Percentiles rank a stretch among this genome's conserved stretches.
These are phyloP conservation scores for Coendou prehensilis DNA, from an alignment of 2,797 vertebrate genomes.

Conservation along the genomic window DNA sequence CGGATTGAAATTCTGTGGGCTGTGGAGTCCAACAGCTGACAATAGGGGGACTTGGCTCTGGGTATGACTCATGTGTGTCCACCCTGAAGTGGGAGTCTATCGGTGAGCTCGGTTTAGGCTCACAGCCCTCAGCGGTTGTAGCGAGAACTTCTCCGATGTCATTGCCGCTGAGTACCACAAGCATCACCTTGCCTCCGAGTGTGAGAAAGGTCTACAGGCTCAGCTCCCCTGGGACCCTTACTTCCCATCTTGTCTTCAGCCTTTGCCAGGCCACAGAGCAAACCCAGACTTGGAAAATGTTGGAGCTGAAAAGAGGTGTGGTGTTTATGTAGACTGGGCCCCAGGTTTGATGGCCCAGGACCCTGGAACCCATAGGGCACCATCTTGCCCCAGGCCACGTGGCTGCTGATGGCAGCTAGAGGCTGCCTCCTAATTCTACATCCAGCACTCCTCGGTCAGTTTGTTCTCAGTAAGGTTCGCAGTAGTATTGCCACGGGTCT, in stretches of 20 bases:
- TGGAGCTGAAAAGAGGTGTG: background rate
- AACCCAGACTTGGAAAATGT: background rate
- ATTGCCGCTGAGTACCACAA: background rate
- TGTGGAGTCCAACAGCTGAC: constrained; percentile 33
- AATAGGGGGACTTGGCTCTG: background rate
- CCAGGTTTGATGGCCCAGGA: background rate
- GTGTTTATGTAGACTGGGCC: background rate
- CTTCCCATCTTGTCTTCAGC: background rate
- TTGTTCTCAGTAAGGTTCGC: background rate
- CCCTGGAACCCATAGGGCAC: background rate
- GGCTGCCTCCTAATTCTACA: background rate
- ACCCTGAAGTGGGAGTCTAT: background rate
- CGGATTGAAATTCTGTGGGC: background rate
- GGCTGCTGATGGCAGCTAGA: no score
- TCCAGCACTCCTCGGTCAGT: background rate
- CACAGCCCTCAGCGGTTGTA: background rate
- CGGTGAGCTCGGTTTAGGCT: background rate
- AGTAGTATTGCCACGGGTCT: background rate
- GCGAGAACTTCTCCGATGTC: background rate
- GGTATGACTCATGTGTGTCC: background rate
- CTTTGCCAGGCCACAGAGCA: background rate
- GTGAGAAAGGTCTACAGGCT: background rate
- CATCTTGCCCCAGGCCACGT: fast-evolving
- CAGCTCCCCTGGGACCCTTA: fast-evolving
- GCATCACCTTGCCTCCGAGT: background rate